Evolutionary conservation across 2,888 invertebrate species (phyloP), one percentile per base, ranked within the genome.

Genomic region (Nesidiocoris tenuis): DNA sequence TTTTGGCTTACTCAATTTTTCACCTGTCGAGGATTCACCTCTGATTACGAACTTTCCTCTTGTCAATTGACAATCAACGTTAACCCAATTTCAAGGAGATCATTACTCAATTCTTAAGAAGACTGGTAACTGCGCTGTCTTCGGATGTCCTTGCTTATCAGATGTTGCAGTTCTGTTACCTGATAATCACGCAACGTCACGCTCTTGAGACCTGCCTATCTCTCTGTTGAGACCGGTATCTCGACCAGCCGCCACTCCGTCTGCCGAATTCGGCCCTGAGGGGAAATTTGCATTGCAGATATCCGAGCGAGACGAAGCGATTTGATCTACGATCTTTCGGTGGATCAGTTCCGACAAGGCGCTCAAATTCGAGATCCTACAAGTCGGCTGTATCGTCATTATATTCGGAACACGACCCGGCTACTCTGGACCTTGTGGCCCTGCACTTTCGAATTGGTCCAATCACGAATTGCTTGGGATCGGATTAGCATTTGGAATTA

Each of bases 401-500:
- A 39, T 65, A 65, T 65, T 65, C 65, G 19, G 65, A 24, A 65
- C 65, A 65, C 65, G 65, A 65, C 24, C 23, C 65, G 25, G 25
- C 25, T 17, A 19, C 65, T 39, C 65, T 65, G 23, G 63, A 25
- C 65, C 39, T 39, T 39, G 5, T 12, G n/a, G 18, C 9, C 65
- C 19, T 65, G 65, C 65, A 65, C 65, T 65, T 23, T 39, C 65
- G 25, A 65, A 25, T 25, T 19, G 65, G 65, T 65, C 65, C 16
- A 24, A 65, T 65, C 65, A 25, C 65, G 65, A n/a, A 65, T 24
- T 39, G 39, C 12, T 39, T 39, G 5, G 39, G 12, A 39, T 39
- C n/a, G 21, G 16, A 67, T 67, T 56, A 67, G 67, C 67, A 67
- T 67, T 67, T 55, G 22, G 21, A 67, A 67, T 67, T 67, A 67